Base-by-base conservation (phyloP, 2,113 vertebrate species). In the Heteronetta atricapilla region DNA sequence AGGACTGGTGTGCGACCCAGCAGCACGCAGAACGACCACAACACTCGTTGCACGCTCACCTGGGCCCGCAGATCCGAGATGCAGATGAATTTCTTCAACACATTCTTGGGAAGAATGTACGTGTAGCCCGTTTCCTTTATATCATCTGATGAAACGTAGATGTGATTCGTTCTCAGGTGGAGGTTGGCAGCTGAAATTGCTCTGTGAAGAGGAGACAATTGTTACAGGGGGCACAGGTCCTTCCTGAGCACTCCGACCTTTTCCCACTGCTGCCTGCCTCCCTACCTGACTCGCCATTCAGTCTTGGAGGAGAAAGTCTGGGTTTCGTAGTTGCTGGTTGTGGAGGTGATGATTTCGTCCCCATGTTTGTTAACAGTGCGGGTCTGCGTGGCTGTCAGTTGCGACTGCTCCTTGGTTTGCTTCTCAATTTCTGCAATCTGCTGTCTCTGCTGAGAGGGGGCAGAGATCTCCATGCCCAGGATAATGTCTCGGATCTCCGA, bases 261-360 rank as follows among this genome's bases (percentile, higher is more conserved):
- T 2, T 50, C 78, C 74, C 53, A n/a, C 20, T 17, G n/a, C 16
- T 12, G 17, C 8, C 36, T 23, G 21, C 53, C 34, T 20, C 40
- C 72, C 70, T 97, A 99, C 99, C 99, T 98, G 97, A 99, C 99
- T 91, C 99, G 98, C 99, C 99, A 99, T 75, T 99, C 99, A 0
- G 99, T 99, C 97, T 99, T 99, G 13, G 99, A 99, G 50, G 99
- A 99, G 98, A 99, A 99, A 29, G 99, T 99, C 97, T 99, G 99
- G 3, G 99, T 99, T 97, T 99, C 99, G 0, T 99, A 99, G 98
- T 99, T 99, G 97, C 99, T 99, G 90, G 99, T 99, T 83, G 99
- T 99, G 28, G 99, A 99, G 73, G 99, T 99, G 98, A 99, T 99
- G 94, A 99, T 99, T 97, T 99, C 99, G 10, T 99, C 99, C 1